Evolutionary conservation across 2,888 invertebrate genomes (phyloP).

Genomic region (Erebia aethiops): DNA sequence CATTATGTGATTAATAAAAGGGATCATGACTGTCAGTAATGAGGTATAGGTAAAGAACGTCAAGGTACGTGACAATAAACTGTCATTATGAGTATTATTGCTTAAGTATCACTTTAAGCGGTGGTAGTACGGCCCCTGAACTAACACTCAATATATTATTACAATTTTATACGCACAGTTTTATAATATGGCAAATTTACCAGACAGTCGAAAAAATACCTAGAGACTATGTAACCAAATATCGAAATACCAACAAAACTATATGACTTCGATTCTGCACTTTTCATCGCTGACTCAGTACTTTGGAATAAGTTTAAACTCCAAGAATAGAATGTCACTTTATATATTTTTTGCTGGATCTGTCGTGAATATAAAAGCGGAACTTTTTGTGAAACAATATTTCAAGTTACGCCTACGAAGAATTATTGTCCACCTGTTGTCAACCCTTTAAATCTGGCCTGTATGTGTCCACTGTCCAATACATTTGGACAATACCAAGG

Average conservation of each 20-base stretch:
- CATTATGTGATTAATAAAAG: too few relatives aligned
- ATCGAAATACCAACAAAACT: neutral
- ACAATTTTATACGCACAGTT: neutral
- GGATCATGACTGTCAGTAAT: too few relatives aligned
- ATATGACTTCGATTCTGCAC: neutral
- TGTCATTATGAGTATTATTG: too few relatives aligned
- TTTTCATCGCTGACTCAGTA: neutral
- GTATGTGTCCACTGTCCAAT: constrained; percentile 7
- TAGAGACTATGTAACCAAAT: neutral
- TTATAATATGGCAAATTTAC: neutral
- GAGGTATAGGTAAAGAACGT: too few relatives aligned
- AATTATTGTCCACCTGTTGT: neutral
- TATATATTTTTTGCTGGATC: neutral
- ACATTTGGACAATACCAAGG: constrained; percentile 6
- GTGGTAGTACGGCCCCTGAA: too few relatives aligned
- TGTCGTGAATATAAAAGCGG: neutral
- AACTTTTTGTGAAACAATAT: constrained; percentile 3
- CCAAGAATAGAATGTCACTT: neutral
- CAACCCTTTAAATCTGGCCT: neutral
- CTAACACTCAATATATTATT: too few relatives aligned
- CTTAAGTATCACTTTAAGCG: too few relatives aligned
- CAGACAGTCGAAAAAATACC: neutral
- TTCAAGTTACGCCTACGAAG: neutral
- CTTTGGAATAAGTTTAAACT: neutral
- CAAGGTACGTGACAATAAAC: too few relatives aligned